Evolutionary conservation across 1,140 invertebrate genomes (phyloP).

Genomic region (Plutomurus gul): DNA sequence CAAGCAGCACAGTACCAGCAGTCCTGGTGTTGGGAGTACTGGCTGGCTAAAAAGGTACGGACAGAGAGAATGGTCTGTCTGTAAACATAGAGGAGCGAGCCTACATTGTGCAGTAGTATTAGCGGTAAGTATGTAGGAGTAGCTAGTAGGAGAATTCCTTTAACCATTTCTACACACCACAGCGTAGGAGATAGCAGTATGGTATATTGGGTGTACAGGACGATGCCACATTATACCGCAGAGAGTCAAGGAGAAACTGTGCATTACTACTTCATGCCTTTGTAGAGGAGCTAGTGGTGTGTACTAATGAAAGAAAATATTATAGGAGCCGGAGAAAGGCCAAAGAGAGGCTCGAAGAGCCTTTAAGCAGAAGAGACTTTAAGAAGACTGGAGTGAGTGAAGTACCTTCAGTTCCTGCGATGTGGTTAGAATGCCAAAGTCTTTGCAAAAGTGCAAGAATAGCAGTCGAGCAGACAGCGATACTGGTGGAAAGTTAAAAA

Average conservation of each 20-base stretch:
- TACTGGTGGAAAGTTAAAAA: conserved; percentile 3
- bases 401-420: not conserved
- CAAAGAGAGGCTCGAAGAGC: too few species aligned
- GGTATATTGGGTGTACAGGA: not conserved
- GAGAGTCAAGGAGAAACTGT: conserved; percentile 5
- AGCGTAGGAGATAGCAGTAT: not conserved
- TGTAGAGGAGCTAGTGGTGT: not conserved
- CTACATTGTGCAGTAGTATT: not conserved
- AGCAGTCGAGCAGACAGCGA: not conserved
- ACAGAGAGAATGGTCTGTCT: not conserved
- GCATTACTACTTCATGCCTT: too few species aligned
- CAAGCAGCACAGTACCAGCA: not conserved
- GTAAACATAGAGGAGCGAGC: not conserved
- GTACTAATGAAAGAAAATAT: too few species aligned
- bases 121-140: not conserved
- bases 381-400: too few species aligned
- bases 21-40: too few species aligned
- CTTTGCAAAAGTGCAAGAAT: conserved; percentile 15
- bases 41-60: too few species aligned
- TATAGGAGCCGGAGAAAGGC: too few species aligned
- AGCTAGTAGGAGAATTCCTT: not conserved
- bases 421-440: not conserved
- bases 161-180: not conserved
- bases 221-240: not conserved
- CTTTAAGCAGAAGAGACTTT: too few species aligned